Evolutionary conservation across 2,888 invertebrate species (phyloP).

Genomic region (Spisula subtruncata): DNA sequence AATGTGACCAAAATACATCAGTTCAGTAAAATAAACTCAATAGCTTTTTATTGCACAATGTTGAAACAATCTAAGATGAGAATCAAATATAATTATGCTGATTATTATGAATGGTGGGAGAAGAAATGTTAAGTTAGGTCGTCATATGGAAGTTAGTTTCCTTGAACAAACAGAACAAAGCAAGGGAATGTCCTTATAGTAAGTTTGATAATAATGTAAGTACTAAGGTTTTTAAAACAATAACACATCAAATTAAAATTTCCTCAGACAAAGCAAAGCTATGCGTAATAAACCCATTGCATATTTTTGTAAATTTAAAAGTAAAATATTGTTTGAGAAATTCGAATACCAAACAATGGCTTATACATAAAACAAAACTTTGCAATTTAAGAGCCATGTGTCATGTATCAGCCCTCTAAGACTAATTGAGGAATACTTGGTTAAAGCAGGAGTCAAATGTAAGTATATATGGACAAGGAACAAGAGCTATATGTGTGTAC

Average conservation of each 20-base stretch:
- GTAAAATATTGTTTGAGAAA: not conserved
- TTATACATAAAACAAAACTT: not conserved
- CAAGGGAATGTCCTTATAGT: not conserved
- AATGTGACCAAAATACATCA: not conserved
- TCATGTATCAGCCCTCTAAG: not conserved
- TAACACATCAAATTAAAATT: not conserved
- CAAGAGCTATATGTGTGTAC: not conserved
- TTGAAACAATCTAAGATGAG: not conserved
- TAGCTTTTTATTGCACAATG: constrained; percentile 19
- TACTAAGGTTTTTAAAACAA: not conserved
- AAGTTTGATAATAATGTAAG: not conserved
- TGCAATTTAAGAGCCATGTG: not conserved
- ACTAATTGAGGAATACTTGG: not conserved
- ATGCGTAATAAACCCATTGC: not conserved
- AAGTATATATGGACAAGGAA: not conserved
- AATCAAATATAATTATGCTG: not conserved
- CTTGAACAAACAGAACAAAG: not conserved
- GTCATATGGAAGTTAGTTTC: not conserved
- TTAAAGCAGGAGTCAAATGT: not conserved
- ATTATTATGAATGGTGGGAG: not conserved
- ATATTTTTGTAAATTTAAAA: not conserved
- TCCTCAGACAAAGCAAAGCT: not conserved
- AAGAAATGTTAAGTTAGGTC: not conserved
- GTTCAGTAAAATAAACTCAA: not conserved
- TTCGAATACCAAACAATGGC: not conserved